A percentile compares a stretch with the other conserved stretches of the same genome.
phyloP scores from a whole-genome alignment of 2,113 vertebrate species.

The Suncus etruscus region DNA sequence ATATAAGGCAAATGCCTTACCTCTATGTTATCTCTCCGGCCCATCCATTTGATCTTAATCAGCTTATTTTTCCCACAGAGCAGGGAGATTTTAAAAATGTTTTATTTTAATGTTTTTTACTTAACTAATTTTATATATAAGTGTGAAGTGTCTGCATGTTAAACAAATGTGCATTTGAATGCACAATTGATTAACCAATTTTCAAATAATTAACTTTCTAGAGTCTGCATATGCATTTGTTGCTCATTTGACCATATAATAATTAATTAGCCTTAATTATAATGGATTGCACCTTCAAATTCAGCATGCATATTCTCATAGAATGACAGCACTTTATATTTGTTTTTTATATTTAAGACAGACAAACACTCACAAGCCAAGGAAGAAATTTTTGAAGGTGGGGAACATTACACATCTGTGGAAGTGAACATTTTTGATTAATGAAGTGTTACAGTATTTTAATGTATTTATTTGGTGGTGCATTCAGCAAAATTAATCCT shows the following conservation, averaged over 20 bases:
- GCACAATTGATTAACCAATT: slow-evolving; percentile 85
- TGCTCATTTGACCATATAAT: slow-evolving; percentile 88
- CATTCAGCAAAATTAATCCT: slow-evolving; percentile 81
- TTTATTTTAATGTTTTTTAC: slow-evolving; percentile 70
- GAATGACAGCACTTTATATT: slow-evolving; percentile 78
- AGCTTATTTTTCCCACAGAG: slow-evolving; percentile 65
- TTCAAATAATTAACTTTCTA: slow-evolving; percentile 87
- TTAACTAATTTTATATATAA: slow-evolving; percentile 79
- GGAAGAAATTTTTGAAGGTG: not conserved
- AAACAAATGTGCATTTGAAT: slow-evolving; percentile 83
- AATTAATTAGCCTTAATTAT: slow-evolving; percentile 90
- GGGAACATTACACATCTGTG: slow-evolving; percentile 58
- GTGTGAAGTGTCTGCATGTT: slow-evolving; percentile 73
- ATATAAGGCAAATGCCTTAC: too few species aligned
- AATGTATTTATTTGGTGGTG: slow-evolving; percentile 81
- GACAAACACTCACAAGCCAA: slow-evolving; percentile 66
- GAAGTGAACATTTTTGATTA: slow-evolving; percentile 78
- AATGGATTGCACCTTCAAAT: slow-evolving; percentile 85
- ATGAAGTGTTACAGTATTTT: slow-evolving; percentile 82
- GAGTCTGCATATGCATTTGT: slow-evolving; percentile 84
- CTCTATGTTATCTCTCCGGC: too few species aligned
- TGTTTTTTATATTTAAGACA: slow-evolving; percentile 75
- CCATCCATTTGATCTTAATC: slow-evolving; percentile 68
- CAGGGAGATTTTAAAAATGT: slow-evolving; percentile 70
- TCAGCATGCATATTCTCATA: slow-evolving; percentile 82